phyloP scores from a whole-genome alignment of 2,113 vertebrate genomes.

The Chloebia gouldiae region DNA sequence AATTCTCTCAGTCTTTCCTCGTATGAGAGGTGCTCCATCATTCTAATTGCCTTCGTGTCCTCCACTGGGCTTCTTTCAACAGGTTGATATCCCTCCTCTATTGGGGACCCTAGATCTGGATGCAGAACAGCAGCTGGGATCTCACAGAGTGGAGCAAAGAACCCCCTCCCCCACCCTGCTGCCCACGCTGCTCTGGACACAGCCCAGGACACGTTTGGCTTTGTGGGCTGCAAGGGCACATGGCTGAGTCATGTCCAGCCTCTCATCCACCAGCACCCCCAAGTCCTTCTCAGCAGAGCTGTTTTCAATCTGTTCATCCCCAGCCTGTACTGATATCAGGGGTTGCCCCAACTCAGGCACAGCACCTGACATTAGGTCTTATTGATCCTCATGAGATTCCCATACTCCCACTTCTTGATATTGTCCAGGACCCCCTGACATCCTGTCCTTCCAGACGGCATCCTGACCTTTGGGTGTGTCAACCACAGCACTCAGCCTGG shows the following conservation, averaged over 20 bases:
- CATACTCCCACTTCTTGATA: background rate
- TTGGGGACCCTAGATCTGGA: background rate
- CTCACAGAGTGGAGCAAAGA: background rate
- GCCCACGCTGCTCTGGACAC: rapidly evolving
- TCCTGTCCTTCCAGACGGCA: background rate
- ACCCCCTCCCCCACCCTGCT: rapidly evolving
- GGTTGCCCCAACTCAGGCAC: background rate
- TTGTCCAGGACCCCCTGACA: background rate
- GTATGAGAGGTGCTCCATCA: rapidly evolving
- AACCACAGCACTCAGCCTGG: rapidly evolving
- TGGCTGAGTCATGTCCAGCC: background rate
- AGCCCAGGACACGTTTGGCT: rapidly evolving
- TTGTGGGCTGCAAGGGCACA: background rate
- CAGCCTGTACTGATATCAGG: background rate
- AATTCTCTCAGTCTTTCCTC: background rate
- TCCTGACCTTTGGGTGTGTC: background rate
- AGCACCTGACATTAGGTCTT: background rate
- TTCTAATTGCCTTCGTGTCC: background rate
- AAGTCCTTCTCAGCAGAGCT: background rate
- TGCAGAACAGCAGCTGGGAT: too few relatives aligned
- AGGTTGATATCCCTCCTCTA: too few relatives aligned
- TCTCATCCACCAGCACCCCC: background rate
- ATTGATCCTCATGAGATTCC: background rate
- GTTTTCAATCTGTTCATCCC: background rate
- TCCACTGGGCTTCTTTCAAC: background rate